Evolutionary conservation across 1,140 invertebrate species (phyloP), one percentile per base, ranked within the genome.

Genomic region (Monomorium pharaonis): DNA sequence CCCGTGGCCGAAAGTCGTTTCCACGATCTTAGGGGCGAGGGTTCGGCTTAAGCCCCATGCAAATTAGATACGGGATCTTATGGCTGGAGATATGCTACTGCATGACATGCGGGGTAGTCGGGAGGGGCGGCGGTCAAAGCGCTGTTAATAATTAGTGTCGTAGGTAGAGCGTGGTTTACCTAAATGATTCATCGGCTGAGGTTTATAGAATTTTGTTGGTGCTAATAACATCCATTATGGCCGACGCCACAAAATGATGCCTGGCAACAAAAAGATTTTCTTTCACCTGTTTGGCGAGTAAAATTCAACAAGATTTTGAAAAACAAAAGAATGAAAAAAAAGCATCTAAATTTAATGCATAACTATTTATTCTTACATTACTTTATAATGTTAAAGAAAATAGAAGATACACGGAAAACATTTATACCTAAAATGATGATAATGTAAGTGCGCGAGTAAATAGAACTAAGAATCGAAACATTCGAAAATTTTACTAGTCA

Each of bases 1-100:
- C 78, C 85, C 88, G 77, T 88, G 80, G 90, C 63, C 85, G 86
- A 93, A 90, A 92, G 91, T 94, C 92, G 88, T 92, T 93, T 90
- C 90, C 88, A 91, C 89, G 90, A 93, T 94, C 93, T 93, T 93
- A 91, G 89, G 76, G 76, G 76, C 87, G 67, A 88, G 75, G 74
- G 84, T 76, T 87, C 83, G 88, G 88, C 89, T 90, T 91, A 89
- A 92, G 85, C 89, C 84, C 86, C 86, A 93, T 93, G 92, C 92
- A 93, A 93, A 93, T 93, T 92, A 92, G 92, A 92, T 89, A 88
- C 84, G 87, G 87, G 86, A 88, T 92, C 88, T 92, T 88, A 86
- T 81, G 80, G 85, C 58, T 86, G 91, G 83, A 91, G 89, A 92
- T 92, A 88, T 89, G 85, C 33, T 24, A 37, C 14, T 84, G 74